phyloP scores from a whole-genome alignment of 2,888 invertebrate genomes.

The Ashinkailepas kermadecensis region DNA sequence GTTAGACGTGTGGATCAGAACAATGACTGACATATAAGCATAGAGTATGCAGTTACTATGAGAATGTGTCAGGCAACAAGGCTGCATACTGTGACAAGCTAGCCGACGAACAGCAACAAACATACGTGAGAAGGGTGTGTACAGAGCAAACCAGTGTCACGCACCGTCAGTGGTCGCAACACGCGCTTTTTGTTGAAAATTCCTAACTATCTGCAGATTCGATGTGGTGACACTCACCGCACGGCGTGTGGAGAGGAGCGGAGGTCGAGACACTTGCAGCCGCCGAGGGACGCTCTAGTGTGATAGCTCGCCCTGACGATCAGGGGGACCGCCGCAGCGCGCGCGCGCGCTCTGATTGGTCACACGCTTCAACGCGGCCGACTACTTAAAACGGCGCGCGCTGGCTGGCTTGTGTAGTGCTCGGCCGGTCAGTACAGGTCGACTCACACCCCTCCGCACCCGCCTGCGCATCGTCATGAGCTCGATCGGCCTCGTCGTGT shows the following conservation, averaged over 20 bases:
- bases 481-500: neutral
- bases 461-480: neutral
- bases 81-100: too few species aligned
- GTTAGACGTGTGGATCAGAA: too few species aligned
- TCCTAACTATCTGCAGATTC: too few species aligned
- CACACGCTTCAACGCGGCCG: neutral
- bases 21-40: too few species aligned
- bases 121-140: too few species aligned
- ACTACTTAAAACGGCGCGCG: constrained; percentile 21
- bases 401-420: neutral
- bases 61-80: too few species aligned
- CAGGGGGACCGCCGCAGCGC: neutral
- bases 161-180: too few species aligned
- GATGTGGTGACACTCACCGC: neutral
- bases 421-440: neutral
- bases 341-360: constrained; percentile 4
- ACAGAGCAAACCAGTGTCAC: too few species aligned
- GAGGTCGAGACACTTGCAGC: neutral
- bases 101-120: too few species aligned
- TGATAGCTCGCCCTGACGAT: neutral
- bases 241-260: neutral
- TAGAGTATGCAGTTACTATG: too few species aligned
- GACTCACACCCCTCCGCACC: neutral
- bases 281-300: neutral
- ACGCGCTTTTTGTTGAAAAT: too few species aligned